Conservation (phyloP, 2,888 invertebrate genomes). For the Biston stratarius region DNA sequence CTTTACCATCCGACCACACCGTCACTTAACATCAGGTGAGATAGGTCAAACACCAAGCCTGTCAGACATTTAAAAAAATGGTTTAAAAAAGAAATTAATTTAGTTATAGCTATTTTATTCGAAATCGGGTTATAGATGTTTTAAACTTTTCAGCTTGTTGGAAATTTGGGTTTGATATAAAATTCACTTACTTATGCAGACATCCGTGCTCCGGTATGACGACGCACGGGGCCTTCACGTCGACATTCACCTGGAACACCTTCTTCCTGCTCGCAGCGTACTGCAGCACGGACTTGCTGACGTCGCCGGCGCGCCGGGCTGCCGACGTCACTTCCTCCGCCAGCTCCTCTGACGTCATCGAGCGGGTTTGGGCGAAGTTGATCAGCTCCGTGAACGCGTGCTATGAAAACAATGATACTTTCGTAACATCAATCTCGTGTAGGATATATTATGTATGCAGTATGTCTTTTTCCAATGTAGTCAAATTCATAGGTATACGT, state of each 20-base stretch:
- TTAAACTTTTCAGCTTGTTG: no score
- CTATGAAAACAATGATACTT: conserved; percentile 69
- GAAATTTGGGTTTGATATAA: no score
- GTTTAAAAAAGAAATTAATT: no score
- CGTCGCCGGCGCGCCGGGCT: conserved; percentile 64
- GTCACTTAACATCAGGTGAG: no score
- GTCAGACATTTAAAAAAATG: no score
- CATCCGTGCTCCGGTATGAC: conserved; percentile 92
- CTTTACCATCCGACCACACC: no score
- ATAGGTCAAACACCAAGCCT: no score
- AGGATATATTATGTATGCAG: no score
- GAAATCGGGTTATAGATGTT: no score
- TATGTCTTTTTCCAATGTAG: no score
- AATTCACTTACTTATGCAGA: conserved; percentile 83
- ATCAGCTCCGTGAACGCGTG: conserved; percentile 90
- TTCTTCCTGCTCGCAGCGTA: conserved; percentile 83
- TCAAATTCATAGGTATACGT: no score
- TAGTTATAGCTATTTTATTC: no score
- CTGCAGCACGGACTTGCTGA: conserved; percentile 78
- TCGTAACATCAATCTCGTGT: background rate
- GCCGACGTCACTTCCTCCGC: conserved; percentile 59
- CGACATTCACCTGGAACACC: conserved; percentile 90
- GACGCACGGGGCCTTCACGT: conserved; percentile 91
- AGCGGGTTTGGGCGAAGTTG: conserved; percentile 88
- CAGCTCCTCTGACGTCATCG: conserved; percentile 77